A percentile compares a stretch with the other conserved stretches of the same genome.
phyloP scores from a whole-genome alignment of 1,140 invertebrate species.

The Orius insidiosus region DNA sequence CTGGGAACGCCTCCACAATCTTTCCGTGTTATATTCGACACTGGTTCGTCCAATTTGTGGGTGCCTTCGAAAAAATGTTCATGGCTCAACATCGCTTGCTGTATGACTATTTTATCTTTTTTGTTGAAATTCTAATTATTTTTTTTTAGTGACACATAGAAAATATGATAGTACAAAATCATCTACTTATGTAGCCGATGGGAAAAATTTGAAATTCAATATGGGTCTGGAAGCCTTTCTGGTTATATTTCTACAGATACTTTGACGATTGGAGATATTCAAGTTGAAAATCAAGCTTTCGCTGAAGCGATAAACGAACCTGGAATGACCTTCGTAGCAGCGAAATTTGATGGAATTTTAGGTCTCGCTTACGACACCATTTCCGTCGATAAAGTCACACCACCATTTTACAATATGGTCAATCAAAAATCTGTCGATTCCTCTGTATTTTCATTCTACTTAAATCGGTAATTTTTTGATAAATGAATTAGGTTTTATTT shows the following conservation, averaged over 20 bases:
- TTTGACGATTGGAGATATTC: slow-evolving; percentile 56
- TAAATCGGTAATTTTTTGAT: slow-evolving; percentile 48
- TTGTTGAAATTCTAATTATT: too few species aligned
- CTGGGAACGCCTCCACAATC: slow-evolving; percentile 86
- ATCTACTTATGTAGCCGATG: slow-evolving; percentile 67
- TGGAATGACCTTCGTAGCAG: slow-evolving; percentile 76
- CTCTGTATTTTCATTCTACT: slow-evolving; percentile 91
- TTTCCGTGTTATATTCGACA: slow-evolving; percentile 95
- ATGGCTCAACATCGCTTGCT: slow-evolving; percentile 82
- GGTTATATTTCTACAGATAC: slow-evolving; percentile 85
- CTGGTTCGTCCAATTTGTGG: slow-evolving; percentile 97
- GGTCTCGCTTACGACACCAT: slow-evolving; percentile 82
- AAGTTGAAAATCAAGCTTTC: slow-evolving; percentile 74
- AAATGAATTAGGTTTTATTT: not conserved
- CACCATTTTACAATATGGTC: slow-evolving; percentile 91
- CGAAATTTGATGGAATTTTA: slow-evolving; percentile 96
- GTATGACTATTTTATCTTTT: slow-evolving; percentile 35
- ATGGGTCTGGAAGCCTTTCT: slow-evolving; percentile 89
- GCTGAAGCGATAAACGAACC: slow-evolving; percentile 93
- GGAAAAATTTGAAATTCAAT: slow-evolving; percentile 79
- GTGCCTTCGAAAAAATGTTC: slow-evolving; percentile 92
- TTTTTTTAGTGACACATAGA: slow-evolving; percentile 61
- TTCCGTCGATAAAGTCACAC: slow-evolving; percentile 72
- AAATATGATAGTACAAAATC: slow-evolving; percentile 88
- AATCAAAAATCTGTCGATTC: slow-evolving; percentile 58